Evolutionary conservation across 1,140 invertebrate species (phyloP), one percentile per base, ranked within the genome.

Genomic region (Pemphigus obesinymphae): DNA sequence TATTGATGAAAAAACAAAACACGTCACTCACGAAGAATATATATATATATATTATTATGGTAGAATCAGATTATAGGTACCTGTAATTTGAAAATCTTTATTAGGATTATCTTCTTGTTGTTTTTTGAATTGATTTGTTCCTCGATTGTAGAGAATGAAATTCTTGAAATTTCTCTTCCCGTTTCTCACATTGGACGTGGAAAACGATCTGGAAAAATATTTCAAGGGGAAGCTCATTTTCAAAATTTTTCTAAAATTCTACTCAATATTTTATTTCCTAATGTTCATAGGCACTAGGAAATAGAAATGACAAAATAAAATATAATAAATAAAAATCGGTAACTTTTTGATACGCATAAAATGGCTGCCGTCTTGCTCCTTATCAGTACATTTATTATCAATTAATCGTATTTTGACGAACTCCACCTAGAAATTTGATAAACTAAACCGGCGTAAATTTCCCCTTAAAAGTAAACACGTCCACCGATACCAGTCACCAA

Each of bases 141-240:
- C 94, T 83, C 94, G 94, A 84, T 93, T 92, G 29, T 89, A 88
- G 0, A 93, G 84, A 2, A 90, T 85, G 85, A 95, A 94, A 88
- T 95, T 95, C 53, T 90, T 88, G 85, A 95, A 95, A 88, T 95
- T 95, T 70, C 90, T 89, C 87, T 95, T 95, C 13, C 93, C 92
- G 85, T 89, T 87, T 58, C 88, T 84, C 20, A 86, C 83, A 43
- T 88, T 86, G 15, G 92, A 88, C 20, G 92, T 89, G 48, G 89
- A 90, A 84, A 94, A 83, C 48, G 31, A 53, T 82, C 85, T 53
- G 17, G 3, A 20, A 72, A 68, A 66, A 8, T 63, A 17, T 37
- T 29, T 29, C 0, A 48, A 3, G 3, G 53, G 8, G 20, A 45
- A n/a, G 45, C 55, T 63, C 76, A 80, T 80, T 29, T 43, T 31